phyloP scores from a whole-genome alignment of 1,140 invertebrate genomes.

The Druon quercuslanigerum region DNA sequence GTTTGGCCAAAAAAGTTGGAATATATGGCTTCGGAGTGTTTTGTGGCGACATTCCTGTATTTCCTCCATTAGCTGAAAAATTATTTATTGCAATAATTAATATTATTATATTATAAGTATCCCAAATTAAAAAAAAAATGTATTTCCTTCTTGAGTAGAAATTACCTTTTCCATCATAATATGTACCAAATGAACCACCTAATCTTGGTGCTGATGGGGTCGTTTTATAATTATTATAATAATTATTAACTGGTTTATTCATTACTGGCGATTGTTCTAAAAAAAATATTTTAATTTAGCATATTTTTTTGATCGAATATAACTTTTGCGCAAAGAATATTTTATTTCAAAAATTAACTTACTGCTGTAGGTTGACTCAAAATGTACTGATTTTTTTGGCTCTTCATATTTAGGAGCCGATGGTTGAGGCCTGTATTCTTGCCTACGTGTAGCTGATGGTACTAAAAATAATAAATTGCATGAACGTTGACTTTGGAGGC shows the following conservation, averaged over 20 bases:
- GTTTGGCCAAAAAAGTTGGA: neutral
- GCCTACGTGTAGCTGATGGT: neutral
- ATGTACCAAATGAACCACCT: constrained; percentile 1
- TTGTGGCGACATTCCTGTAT: neutral
- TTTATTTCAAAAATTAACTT: neutral
- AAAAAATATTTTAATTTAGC: neutral
- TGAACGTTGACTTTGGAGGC: neutral
- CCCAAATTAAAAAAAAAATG: neutral
- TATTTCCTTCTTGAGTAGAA: neutral
- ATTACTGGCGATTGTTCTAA: neutral
- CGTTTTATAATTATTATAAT: neutral
- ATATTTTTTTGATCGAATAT: too few species aligned
- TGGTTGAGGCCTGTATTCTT: neutral
- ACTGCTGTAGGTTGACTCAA: neutral
- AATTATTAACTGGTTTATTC: neutral
- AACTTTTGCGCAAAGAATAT: too few species aligned
- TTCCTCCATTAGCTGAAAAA: neutral
- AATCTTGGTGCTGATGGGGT: neutral
- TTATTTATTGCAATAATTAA: neutral
- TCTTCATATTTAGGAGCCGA: neutral
- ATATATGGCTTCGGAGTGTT: neutral
- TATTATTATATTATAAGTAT: neutral
- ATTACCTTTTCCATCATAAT: neutral
- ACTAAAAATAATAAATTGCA: neutral
- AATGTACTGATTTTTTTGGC: neutral